Conservation (phyloP, 2,888 invertebrate species). For the Barypeithes pellucidus region DNA sequence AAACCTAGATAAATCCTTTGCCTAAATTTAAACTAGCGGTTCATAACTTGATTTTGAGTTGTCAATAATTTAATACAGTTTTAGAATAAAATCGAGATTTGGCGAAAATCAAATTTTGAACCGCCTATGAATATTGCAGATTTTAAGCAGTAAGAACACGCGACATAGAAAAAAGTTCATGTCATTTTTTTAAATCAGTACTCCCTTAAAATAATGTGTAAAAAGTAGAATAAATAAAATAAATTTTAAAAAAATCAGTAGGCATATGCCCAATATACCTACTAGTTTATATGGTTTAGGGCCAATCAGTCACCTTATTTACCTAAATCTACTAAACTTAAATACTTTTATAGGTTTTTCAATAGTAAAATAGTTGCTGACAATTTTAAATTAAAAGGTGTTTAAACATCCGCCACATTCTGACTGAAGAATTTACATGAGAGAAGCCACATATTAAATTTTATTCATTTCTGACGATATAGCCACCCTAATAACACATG, state of each 20-base stretch:
- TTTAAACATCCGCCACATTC: too few species aligned
- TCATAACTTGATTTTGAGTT: slow-evolving; percentile 38
- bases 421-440: too few species aligned
- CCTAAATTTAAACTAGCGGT: slow-evolving; percentile 34
- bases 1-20: slow-evolving; percentile 54
- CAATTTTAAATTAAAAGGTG: too few species aligned
- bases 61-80: slow-evolving; percentile 8
- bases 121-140: slow-evolving; percentile 40
- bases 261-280: slow-evolving; percentile 35
- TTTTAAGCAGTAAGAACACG: slow-evolving; percentile 33
- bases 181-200: slow-evolving; percentile 42
- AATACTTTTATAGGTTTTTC: too few species aligned
- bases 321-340: too few species aligned
- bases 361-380: too few species aligned
- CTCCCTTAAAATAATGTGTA: slow-evolving; percentile 33
- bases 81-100: slow-evolving; percentile 13
- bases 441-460: too few species aligned
- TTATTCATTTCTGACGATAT: too few species aligned
- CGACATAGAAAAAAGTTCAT: slow-evolving; percentile 37
- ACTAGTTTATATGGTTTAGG: slow-evolving; percentile 23
- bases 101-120: slow-evolving; percentile 46
- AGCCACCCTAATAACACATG: too few species aligned
- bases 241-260: slow-evolving; percentile 18
- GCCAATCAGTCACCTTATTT: neutral
- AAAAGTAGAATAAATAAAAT: slow-evolving; percentile 49